Evolutionary conservation across 2,797 vertebrate genomes (phyloP).

Genomic region (Etheostoma nigrum): DNA sequence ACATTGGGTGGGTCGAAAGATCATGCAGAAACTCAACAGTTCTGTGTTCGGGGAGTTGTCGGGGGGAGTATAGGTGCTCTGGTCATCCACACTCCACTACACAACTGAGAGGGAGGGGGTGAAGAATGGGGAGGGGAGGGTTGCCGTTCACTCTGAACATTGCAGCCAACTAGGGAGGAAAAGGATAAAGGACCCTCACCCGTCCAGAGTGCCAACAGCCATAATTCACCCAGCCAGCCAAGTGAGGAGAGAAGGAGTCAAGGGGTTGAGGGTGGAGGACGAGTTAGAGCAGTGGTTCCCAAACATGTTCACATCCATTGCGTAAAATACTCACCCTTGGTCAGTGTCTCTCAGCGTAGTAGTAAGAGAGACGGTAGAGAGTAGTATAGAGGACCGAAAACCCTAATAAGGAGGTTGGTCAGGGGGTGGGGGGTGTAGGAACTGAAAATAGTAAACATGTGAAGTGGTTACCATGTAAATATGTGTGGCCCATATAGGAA

Average conservation of each 20-base stretch:
- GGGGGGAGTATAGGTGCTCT: neutral
- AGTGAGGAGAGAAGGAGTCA: constrained; percentile 2
- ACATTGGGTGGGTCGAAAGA: neutral
- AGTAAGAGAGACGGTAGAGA: no score
- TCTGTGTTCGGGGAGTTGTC: constrained; percentile 1
- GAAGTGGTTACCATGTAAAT: no score
- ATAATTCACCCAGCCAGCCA: constrained; percentile 7
- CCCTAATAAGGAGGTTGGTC: no score
- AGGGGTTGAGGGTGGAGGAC: neutral
- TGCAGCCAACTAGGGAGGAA: neutral
- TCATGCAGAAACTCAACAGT: constrained; percentile 23
- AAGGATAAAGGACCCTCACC: constrained; percentile 11
- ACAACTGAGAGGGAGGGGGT: constrained; percentile 28
- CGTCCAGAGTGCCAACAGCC: neutral
- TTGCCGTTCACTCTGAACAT: neutral
- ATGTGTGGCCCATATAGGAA: no score
- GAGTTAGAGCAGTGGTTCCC: neutral
- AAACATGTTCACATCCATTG: no score
- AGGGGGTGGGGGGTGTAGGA: no score
- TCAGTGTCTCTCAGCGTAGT: no score
- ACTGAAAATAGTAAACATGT: no score
- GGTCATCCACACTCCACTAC: constrained; percentile 42
- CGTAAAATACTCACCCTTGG: no score
- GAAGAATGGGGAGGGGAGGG: neutral
- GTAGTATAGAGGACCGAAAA: no score